Base-by-base conservation (phyloP, 2,113 vertebrate genomes). In the Rhea pennata region DNA sequence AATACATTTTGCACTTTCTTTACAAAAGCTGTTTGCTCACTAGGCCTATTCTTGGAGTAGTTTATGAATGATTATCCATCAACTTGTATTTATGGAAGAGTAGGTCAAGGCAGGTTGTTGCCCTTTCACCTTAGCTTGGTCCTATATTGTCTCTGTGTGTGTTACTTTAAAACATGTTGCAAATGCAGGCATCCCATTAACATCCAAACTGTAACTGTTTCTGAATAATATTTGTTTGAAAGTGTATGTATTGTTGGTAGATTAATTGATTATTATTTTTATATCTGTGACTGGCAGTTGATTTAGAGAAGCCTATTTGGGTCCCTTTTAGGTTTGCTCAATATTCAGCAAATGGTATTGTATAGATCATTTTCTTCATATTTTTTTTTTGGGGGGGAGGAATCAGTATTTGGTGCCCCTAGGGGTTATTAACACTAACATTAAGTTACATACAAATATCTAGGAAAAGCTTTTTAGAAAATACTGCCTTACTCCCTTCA, bases 81-180 rank as follows among this genome's bases (percentile, higher is more conserved):
- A 48, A 22, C 33, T 69, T 74, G n/a, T 48, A 46, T 64, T 79
- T 51, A n/a, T 84, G 31, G 27, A 59, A 20, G 44, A 76, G 36
- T 9, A 2, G 5, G 7, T 65, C 74, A 75, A 51, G 65, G 56
- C 16, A 22, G 21, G 8, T 39, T 73, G 33, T 42, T 84, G 46
- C 42, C 15, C 33, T 65, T 70, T 66, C 29, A 9, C 1, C 0
- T 61, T 62, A 29, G n/a, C 29, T 50, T 72, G 81, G 40, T 50
- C 0, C 0, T 48, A 5, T 27, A 20, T 62, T 24, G 5, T 53
- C 7, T 53, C 7, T 59, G 26, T 20, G 13, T 20, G 4, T 24
- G 26, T 19, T 73, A 2, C 54, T 78, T 50, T 40, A 54, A 84
- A 71, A 24, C 6, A 8, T 8, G 24, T n/a, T 79, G 67, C 39